phyloP scores from a whole-genome alignment of 2,797 vertebrate genomes.

The Sparus aurata region DNA sequence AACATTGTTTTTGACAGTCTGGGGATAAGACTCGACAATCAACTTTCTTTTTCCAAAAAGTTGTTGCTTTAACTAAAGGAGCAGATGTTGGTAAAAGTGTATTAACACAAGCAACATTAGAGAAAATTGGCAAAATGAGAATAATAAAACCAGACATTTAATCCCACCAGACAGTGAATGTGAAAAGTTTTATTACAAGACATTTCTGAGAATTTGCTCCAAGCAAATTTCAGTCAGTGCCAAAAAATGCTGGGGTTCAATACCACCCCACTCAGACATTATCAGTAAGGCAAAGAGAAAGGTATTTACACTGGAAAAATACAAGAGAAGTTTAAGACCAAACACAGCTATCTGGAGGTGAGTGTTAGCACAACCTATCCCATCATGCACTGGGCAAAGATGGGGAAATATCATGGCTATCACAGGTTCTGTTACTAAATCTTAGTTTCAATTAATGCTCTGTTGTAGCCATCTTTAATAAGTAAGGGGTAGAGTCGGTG shows the following conservation, averaged over 20 bases:
- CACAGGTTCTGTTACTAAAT: slow-evolving; percentile 11
- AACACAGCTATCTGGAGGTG: background rate
- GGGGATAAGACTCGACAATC: no score
- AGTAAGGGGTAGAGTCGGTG: slow-evolving; percentile 15
- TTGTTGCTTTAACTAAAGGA: background rate
- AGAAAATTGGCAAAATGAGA: background rate
- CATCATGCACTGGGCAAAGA: background rate
- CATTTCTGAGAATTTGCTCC: background rate
- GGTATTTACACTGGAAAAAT: background rate
- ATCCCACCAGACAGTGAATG: background rate
- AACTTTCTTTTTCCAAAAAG: no score
- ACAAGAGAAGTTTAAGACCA: background rate
- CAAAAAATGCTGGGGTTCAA: background rate
- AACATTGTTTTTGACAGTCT: no score
- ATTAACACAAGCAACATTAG: background rate
- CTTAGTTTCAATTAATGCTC: slow-evolving; percentile 31
- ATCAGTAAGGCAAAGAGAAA: background rate
- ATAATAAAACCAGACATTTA: background rate
- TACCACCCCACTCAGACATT: background rate
- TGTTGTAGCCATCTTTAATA: slow-evolving; percentile 34
- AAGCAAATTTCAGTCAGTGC: background rate
- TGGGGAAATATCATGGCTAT: background rate
- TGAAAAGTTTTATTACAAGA: background rate
- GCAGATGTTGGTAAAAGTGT: background rate
- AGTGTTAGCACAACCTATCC: background rate